Evolutionary conservation across 2,113 vertebrate species (phyloP).

Genomic region (Struthio camelus): DNA sequence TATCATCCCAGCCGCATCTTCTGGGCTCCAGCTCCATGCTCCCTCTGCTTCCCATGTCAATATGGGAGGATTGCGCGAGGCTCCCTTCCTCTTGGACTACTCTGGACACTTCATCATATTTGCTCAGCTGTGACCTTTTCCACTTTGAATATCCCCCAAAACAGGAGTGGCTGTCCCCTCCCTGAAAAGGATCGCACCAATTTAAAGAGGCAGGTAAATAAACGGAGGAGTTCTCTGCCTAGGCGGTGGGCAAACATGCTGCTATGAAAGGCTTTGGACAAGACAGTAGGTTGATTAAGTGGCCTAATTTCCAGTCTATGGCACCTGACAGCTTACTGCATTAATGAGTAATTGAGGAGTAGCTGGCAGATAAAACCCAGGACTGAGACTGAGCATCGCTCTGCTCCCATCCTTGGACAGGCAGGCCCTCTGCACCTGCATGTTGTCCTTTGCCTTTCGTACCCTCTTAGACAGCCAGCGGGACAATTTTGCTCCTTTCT

Average conservation of each 20-base stretch:
- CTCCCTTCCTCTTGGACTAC: neutral
- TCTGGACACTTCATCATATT: neutral
- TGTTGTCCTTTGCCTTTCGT: neutral
- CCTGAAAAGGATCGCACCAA: neutral
- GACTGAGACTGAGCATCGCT: neutral
- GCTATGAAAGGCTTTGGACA: neutral
- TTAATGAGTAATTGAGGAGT: neutral
- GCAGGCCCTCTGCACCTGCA: neutral
- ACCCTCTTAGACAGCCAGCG: neutral
- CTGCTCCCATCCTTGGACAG: neutral
- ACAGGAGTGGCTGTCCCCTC: neutral
- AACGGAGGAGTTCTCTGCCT: neutral
- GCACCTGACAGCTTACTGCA: neutral
- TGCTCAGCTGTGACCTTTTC: constrained; percentile 22
- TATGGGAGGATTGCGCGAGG: neutral
- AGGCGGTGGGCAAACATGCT: neutral
- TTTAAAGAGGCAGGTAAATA: neutral
- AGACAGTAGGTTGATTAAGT: neutral
- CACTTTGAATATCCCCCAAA: neutral
- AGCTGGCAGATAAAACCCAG: neutral
- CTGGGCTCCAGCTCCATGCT: neutral
- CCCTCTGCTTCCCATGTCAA: neutral
- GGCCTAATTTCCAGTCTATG: neutral
- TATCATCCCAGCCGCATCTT: neutral
- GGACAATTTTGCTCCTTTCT: neutral